phyloP scores from a whole-genome alignment of 2,797 vertebrate species.

The Rhynchotus rufescens region DNA sequence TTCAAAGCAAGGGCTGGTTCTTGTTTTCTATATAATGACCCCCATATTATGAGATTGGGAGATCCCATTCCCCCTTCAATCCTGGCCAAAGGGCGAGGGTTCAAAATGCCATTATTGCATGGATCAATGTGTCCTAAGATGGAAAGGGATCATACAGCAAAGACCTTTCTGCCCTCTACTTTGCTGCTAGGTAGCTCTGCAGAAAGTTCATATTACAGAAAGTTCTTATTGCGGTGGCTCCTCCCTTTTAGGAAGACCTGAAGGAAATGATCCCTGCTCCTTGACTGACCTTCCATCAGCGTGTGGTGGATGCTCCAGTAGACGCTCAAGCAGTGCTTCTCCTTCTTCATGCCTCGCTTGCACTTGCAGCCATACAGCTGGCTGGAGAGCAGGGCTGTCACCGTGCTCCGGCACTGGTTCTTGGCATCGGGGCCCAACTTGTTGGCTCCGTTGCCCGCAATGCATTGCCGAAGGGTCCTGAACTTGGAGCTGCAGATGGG shows the following conservation, averaged over 20 bases:
- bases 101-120: neutral
- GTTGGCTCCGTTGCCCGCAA: conserved; percentile 89
- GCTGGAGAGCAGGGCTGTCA: conserved; percentile 89
- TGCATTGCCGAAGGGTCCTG: conserved; percentile 91
- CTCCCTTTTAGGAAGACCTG: neutral
- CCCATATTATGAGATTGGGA: too few relatives aligned
- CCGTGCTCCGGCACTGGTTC: conserved; percentile 90
- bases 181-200: neutral
- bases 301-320: conserved; percentile 96
- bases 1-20: too few relatives aligned
- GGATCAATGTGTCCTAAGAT: fast-evolving
- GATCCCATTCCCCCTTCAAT: too few relatives aligned
- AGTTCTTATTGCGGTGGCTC: too few relatives aligned
- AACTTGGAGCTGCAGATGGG: conserved; percentile 90
- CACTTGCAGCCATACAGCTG: conserved; percentile 92
- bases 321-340: conserved; percentile 93
- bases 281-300: conserved; percentile 85
- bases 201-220: neutral
- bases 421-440: conserved; percentile 89
- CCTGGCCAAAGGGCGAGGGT: too few relatives aligned
- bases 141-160: fast-evolving
- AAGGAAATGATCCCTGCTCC: fast-evolving
- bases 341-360: conserved; percentile 93
- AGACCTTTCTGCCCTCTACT: too few relatives aligned
- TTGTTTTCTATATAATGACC: too few relatives aligned